Evolutionary conservation across 2,888 invertebrate genomes (phyloP), one percentile per base, ranked within the genome.

Genomic region (Tipula confusa): DNA sequence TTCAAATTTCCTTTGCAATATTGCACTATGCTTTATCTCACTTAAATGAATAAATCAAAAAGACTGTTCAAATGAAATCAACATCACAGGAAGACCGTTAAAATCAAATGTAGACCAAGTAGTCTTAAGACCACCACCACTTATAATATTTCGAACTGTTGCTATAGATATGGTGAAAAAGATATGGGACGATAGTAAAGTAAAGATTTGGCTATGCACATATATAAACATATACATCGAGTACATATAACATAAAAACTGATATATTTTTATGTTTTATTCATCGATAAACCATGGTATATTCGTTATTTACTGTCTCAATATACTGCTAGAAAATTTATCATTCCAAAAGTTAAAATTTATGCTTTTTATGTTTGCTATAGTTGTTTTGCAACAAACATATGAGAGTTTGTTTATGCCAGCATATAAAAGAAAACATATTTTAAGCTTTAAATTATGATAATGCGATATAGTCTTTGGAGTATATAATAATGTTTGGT

Each of bases 351-450:
- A 64, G 24, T 24, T 24, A 9, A 64, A 64, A 64, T 64, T 18
- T 64, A 64, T 64, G 64, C 11, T 64, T 64, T 43, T 43, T 43
- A 43, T 43, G 43, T 15, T 43, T 43, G 15, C 43, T 15, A 15
- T 43, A 64, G 64, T 64, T 64, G n/a, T 64, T 64, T 64, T 24
- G 24, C 43, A 43, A 64, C 13, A 48, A 48, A 18, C 11, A 9
- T 24, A 64, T 24, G 9, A 24, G 64, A 24, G 64, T 18, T 9
- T 64, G 24, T 64, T 64, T 64, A 13, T 64, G 9, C 24, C 64
- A 64, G 64, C 64, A 64, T 64, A n/a, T n/a, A 64, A 64, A 64
- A 64, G 18, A 64, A 64, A 64, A 64, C 64, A 64, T 64, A 64
- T 64, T 64, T 24, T 64, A 24, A 24, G 7, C 64, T 64, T 64